Percentiles rank a stretch among this genome's conserved stretches.
Conservation (phyloP, 2,888 invertebrate species). For the Epinotia brunnichana region DNA sequence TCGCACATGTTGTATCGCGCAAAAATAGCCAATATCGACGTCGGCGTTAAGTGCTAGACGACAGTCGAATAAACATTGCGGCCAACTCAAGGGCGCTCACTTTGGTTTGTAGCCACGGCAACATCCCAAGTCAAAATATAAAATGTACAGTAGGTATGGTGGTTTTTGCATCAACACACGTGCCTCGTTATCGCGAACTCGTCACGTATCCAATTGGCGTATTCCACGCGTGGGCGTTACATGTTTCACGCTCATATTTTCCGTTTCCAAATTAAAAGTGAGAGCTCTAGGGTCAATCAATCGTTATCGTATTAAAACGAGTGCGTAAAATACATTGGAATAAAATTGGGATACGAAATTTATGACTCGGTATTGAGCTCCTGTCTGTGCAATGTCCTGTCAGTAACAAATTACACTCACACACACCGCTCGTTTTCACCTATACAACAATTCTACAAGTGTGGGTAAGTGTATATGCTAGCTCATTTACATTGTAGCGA, state of each 20-base stretch:
- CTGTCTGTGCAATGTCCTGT: too few relatives aligned
- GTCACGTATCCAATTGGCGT: not conserved
- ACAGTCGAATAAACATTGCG: constrained; percentile 79
- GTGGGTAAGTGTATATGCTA: too few relatives aligned
- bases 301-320: not conserved
- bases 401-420: not conserved
- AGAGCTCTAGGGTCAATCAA: not conserved
- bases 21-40: constrained; percentile 79
- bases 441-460: too few relatives aligned
- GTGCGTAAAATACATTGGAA: not conserved
- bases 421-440: not conserved
- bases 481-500: too few relatives aligned
- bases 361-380: not conserved
- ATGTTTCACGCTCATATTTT: constrained; percentile 5
- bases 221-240: not conserved
- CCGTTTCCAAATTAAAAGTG: not conserved
- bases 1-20: constrained; percentile 65
- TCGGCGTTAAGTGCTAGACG: constrained; percentile 80
- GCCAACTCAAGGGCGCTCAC: constrained; percentile 70
- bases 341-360: not conserved
- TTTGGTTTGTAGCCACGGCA: constrained; percentile 65
- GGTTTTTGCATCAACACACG: constrained; percentile 1
- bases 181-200: constrained; percentile 10
- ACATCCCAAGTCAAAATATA: constrained; percentile 53
- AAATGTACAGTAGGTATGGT: not conserved